Percentiles rank a stretch among this genome's conserved stretches.
These are phyloP conservation scores for Andricus grossulariae DNA, from an alignment of 1,140 invertebrate species.

Conservation along the genomic window DNA sequence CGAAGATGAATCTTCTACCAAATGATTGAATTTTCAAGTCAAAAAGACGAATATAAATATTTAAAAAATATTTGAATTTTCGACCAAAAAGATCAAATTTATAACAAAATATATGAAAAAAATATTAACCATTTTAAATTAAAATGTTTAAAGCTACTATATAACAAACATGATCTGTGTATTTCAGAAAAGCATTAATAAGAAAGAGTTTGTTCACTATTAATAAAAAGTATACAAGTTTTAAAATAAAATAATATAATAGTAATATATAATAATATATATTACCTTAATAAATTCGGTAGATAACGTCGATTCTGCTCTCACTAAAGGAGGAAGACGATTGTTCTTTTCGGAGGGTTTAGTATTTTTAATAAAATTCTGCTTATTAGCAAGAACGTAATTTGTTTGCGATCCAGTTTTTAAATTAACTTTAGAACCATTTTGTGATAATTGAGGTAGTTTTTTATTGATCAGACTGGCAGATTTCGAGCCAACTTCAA, in stretches of 20 bases:
- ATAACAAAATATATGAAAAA: too few relatives aligned
- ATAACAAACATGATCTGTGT: too few relatives aligned
- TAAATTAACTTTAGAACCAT: neutral
- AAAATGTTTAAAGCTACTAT: too few relatives aligned
- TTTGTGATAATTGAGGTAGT: neutral
- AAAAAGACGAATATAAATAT: too few relatives aligned
- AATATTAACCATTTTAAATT: too few relatives aligned
- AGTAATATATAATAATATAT: too few relatives aligned
- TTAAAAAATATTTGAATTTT: too few relatives aligned
- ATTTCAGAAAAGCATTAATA: too few relatives aligned
- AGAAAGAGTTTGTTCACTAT: too few relatives aligned
- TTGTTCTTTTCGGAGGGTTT: slow-evolving; percentile 39
- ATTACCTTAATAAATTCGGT: slow-evolving; percentile 8
- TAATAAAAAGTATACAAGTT: neutral
- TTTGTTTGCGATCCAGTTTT: slow-evolving; percentile 51
- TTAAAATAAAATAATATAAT: neutral
- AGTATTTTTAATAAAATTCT: slow-evolving; percentile 44
- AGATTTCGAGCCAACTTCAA: neutral
- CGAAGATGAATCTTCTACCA: too few relatives aligned
- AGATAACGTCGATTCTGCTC: neutral
- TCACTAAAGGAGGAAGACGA: slow-evolving; percentile 1
- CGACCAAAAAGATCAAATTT: too few relatives aligned
- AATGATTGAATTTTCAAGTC: too few relatives aligned
- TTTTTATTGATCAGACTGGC: neutral
- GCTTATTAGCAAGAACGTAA: slow-evolving; percentile 64